phyloP scores from a whole-genome alignment of 2,797 vertebrate species.

The Miichthys miiuy region DNA sequence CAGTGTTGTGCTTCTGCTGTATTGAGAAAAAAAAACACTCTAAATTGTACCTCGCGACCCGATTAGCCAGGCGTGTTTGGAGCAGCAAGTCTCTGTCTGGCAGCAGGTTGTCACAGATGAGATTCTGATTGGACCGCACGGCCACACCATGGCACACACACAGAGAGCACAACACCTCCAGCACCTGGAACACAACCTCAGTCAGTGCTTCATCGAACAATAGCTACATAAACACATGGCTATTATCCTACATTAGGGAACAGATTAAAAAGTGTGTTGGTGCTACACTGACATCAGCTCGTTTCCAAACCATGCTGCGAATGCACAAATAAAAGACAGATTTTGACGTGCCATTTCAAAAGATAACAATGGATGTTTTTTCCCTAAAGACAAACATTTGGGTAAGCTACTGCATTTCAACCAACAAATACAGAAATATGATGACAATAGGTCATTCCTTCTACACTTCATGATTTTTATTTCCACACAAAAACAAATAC shows the following conservation, averaged over 20 bases:
- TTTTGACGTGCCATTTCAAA: background rate
- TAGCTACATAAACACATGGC: constrained; percentile 39
- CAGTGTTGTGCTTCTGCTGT: no score
- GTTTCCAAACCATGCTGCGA: background rate
- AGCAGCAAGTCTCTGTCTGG: constrained; percentile 93
- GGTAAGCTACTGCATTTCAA: background rate
- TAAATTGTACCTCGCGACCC: constrained; percentile 91
- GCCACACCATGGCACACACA: constrained; percentile 95
- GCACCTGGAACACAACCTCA: constrained; percentile 85
- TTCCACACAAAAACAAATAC: background rate
- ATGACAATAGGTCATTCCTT: background rate
- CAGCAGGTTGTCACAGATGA: constrained; percentile 95
- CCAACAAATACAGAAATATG: background rate
- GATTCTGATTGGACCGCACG: constrained; percentile 94
- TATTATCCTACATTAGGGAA: constrained; percentile 21
- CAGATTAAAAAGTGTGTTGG: constrained; percentile 2
- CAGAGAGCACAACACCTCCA: constrained; percentile 95
- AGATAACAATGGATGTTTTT: background rate
- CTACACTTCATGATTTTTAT: background rate
- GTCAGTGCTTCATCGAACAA: constrained; percentile 53
- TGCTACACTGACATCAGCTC: background rate
- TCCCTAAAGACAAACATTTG: background rate
- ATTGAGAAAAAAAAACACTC: constrained; percentile 14
- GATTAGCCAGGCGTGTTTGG: constrained; percentile 94
- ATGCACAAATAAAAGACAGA: background rate